These are phyloP conservation scores for Frankliniella fusca DNA, from an alignment of 2,888 invertebrate genomes.

Conservation along the genomic window DNA sequence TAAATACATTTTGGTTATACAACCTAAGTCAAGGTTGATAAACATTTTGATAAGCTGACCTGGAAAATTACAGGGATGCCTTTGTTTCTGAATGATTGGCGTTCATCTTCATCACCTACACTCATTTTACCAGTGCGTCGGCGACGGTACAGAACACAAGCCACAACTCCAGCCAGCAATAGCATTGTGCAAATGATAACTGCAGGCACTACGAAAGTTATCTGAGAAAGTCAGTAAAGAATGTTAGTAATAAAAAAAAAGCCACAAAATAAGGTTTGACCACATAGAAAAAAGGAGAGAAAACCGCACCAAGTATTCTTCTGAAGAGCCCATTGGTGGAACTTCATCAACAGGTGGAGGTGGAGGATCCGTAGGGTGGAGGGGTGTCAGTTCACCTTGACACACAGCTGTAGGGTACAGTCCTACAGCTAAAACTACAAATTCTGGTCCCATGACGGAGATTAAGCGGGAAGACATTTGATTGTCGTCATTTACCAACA, in stretches of 20 bases:
- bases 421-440: conserved; percentile 62
- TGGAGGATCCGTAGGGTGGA: conserved; percentile 44
- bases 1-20: not conserved
- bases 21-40: not conserved
- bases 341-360: conserved; percentile 38
- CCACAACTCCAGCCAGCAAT: conserved; percentile 77
- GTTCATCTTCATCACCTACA: conserved; percentile 70
- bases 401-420: conserved; percentile 60
- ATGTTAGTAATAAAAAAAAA: not conserved
- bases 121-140: conserved; percentile 78
- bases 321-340: conserved; percentile 41
- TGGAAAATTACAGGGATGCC: conserved; percentile 93
- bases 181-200: conserved; percentile 85
- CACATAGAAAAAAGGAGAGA: not conserved
- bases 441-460: conserved; percentile 65
- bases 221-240: not conserved
- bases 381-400: conserved; percentile 50
- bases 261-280: not conserved
- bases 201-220: conserved; percentile 82
- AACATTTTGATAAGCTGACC: not conserved
- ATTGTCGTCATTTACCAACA: conserved; percentile 41
- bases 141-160: conserved; percentile 80
- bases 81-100: conserved; percentile 77
- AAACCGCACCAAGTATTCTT: conserved; percentile 49
- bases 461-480: conserved; percentile 54